A percentile compares a stretch with the other conserved stretches of the same genome.
phyloP scores from a whole-genome alignment of 2,113 vertebrate genomes.

The Acanthisitta chloris region DNA sequence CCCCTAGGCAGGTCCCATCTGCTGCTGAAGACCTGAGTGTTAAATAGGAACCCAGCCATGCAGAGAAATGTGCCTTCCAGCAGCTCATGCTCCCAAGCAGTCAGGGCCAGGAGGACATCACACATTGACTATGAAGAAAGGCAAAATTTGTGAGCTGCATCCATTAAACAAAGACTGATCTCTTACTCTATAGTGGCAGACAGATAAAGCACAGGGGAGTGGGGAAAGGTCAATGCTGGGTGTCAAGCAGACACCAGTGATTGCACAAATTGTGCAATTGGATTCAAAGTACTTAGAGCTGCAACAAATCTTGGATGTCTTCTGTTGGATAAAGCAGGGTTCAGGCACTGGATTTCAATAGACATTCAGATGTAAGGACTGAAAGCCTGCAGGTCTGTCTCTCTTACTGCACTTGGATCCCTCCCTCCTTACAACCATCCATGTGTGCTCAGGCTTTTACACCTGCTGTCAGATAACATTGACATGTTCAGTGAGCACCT shows the following conservation, averaged over 20 bases:
- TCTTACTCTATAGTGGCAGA: not conserved
- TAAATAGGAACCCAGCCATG: not conserved
- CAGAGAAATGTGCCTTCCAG: not conserved
- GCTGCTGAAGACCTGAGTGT: not conserved
- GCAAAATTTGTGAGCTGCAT: not conserved
- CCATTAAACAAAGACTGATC: not conserved
- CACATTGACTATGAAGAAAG: not conserved
- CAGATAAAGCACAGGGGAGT: not conserved
- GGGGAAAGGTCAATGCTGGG: not conserved
- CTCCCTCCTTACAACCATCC: not conserved
- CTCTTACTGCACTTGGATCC: not conserved
- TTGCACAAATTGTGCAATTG: not conserved
- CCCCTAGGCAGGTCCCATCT: not conserved
- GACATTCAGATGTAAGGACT: not conserved
- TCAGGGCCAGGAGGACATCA: not conserved
- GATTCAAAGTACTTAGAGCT: not conserved
- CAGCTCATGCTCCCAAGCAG: not conserved
- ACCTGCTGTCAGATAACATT: not conserved
- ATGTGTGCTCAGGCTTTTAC: fast-evolving
- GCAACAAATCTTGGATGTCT: not conserved
- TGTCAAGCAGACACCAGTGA: not conserved
- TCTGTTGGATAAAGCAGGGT: not conserved
- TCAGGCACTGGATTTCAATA: not conserved
- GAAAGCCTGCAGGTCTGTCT: not conserved
- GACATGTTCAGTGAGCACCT: not conserved